Evolutionary conservation across 2,888 invertebrate species (phyloP), one percentile per base, ranked within the genome.

Genomic region (Protonemura montana): DNA sequence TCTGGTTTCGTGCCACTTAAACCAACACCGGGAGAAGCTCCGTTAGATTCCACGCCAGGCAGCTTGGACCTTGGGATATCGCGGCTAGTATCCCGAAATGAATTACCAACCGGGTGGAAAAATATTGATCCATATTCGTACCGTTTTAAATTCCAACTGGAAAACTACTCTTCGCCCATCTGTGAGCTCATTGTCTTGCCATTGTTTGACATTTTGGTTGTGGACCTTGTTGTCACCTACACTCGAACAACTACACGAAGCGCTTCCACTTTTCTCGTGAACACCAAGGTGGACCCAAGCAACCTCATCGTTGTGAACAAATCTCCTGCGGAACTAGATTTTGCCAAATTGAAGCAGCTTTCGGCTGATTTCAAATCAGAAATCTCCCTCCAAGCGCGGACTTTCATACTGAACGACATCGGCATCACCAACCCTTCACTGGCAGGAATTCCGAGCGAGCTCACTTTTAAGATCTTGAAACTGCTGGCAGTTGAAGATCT

Each of bases 361-460:
- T 25, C 84, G 16, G 26, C 27, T 27, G 10, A 76, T 25, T 76
- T 84, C 59, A 84, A 84, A 21, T 27, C 59, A 13, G 27, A 21
- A 13, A 28, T 84, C 76, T 26, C 84, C 59, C 27, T 26, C 0
- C 84, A 27, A 16, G 76, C 76, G 27, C 84, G 76, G 13, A 59
- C 84, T 5, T 59, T n/a, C 16, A 84, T 84, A 13, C 76, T 84
- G 26, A 84, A 84, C 28, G 59, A 76, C 16, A 28, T 26, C 76
- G 84, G 28, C 7, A 29, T 84, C 29, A 27, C 59, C 30, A 84
- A 84, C 29, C 84, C 84, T 1, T 84, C 84, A 29, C 27, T 84
- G 29, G 10, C 59, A 6, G 84, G 84, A 76, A 26, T 84, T 2
- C 84, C 84, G 2, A 59, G 59, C 27, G 84, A 84, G 42, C 59